Conservation (phyloP, 2,113 vertebrate species). For the Hystrix cristata region DNA sequence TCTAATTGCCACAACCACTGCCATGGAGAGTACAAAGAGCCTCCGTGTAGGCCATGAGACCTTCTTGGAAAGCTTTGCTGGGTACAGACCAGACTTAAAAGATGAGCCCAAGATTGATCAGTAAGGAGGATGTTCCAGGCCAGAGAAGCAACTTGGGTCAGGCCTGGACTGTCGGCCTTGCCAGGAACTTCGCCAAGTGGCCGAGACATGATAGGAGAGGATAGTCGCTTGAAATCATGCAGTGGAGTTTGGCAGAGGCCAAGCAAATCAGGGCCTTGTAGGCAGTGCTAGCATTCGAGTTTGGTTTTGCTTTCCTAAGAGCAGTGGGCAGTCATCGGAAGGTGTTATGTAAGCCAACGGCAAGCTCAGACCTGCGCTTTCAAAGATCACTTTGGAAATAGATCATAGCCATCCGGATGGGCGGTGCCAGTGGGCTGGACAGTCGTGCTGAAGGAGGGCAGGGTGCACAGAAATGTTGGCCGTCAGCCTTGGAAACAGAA, state of each 20-base stretch:
- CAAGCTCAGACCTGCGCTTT: constrained; percentile 7
- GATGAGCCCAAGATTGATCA: background rate
- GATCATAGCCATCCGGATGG: background rate
- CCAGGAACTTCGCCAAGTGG: background rate
- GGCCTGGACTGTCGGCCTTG: background rate
- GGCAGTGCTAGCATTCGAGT: background rate
- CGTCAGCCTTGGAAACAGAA: background rate
- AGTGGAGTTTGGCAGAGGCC: background rate
- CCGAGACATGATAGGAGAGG: rapidly evolving
- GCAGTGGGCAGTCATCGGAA: background rate
- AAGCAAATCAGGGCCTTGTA: background rate
- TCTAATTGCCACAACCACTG: background rate
- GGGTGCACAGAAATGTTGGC: background rate
- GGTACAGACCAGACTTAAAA: background rate
- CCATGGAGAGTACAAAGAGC: background rate
- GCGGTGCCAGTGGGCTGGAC: background rate
- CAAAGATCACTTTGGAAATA: background rate
- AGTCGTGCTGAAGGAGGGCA: no score
- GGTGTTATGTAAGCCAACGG: background rate
- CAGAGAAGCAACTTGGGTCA: background rate
- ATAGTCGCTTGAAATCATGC: background rate
- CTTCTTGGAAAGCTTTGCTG: background rate
- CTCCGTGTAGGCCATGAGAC: background rate
- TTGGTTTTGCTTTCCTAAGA: background rate
- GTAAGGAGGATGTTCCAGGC: background rate